phyloP scores from a whole-genome alignment of 2,113 vertebrate genomes.

The Cheilinus undulatus region DNA sequence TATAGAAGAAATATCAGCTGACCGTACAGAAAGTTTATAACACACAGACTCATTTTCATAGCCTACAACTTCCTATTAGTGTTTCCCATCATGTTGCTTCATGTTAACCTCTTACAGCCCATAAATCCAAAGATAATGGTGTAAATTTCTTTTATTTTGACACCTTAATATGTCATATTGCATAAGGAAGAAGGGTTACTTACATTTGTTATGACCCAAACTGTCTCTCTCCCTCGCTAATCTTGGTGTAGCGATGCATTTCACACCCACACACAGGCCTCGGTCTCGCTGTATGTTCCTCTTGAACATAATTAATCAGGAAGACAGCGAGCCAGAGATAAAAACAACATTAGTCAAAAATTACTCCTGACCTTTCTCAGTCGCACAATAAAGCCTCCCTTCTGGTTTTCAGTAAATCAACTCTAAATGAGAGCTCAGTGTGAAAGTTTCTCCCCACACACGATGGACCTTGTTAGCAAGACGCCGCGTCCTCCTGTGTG shows the following conservation, averaged over 20 bases:
- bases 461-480: slow-evolving; percentile 57
- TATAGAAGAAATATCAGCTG: neutral
- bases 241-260: neutral
- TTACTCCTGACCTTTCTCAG: slow-evolving; percentile 66
- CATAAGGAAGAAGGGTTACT: slow-evolving; percentile 40
- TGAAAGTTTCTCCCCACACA: slow-evolving; percentile 40
- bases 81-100: neutral
- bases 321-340: slow-evolving; percentile 52
- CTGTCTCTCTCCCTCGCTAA: slow-evolving; percentile 16
- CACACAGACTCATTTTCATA: neutral
- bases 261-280: slow-evolving; percentile 35
- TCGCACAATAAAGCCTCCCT: slow-evolving; percentile 50
- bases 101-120: slow-evolving; percentile 9
- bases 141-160: slow-evolving; percentile 13
- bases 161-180: slow-evolving; percentile 10
- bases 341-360: slow-evolving; percentile 63
- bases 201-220: slow-evolving; percentile 23
- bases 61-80: neutral
- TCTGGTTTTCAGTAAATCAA: slow-evolving; percentile 59
- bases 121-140: slow-evolving; percentile 20
- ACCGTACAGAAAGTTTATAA: neutral
- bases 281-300: slow-evolving; percentile 40
- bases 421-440: slow-evolving; percentile 38
- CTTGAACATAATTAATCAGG: slow-evolving; percentile 56
- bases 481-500: slow-evolving; percentile 2